A percentile compares a stretch with the other conserved stretches of the same genome.
These are phyloP conservation scores for Rissa tridactyla DNA, from an alignment of 2,113 vertebrate genomes.

Conservation along the genomic window DNA sequence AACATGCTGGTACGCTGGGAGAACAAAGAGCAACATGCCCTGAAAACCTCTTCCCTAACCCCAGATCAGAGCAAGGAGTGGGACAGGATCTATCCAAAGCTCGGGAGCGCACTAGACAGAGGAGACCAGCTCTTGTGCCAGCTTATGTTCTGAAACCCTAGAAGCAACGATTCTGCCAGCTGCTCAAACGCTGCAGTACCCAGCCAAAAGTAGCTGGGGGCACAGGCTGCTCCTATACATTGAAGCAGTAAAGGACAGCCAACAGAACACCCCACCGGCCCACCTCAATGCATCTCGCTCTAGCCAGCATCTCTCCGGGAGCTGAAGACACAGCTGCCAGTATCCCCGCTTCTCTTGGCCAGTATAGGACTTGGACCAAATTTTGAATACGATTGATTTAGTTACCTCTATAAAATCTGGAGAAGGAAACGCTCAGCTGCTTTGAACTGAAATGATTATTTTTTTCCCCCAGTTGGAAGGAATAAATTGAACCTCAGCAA, in stretches of 20 bases:
- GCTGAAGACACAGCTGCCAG: constrained; percentile 51
- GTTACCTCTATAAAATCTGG: constrained; percentile 47
- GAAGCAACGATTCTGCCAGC: constrained; percentile 15
- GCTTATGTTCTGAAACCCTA: background rate
- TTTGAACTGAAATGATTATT: background rate
- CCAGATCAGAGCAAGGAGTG: background rate
- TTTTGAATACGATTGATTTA: constrained; percentile 16
- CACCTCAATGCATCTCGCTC: background rate
- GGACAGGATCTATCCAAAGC: background rate
- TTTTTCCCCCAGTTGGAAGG: background rate
- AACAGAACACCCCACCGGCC: constrained; percentile 32
- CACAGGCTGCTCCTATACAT: constrained; percentile 38
- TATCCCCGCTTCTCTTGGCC: constrained; percentile 23
- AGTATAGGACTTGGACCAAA: constrained; percentile 4
- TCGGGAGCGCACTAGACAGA: background rate
- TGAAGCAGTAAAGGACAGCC: constrained; percentile 45
- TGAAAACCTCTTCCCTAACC: background rate
- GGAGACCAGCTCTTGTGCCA: background rate
- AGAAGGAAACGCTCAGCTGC: constrained; percentile 51
- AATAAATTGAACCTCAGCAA: constrained; percentile 1
- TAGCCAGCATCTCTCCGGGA: constrained; percentile 35
- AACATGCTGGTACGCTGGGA: background rate
- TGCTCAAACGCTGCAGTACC: constrained; percentile 16
- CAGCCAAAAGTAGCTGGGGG: constrained; percentile 38
- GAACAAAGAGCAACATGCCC: background rate